Base-by-base conservation (phyloP, 1,140 invertebrate genomes). In the Drosophila pruinosa region DNA sequence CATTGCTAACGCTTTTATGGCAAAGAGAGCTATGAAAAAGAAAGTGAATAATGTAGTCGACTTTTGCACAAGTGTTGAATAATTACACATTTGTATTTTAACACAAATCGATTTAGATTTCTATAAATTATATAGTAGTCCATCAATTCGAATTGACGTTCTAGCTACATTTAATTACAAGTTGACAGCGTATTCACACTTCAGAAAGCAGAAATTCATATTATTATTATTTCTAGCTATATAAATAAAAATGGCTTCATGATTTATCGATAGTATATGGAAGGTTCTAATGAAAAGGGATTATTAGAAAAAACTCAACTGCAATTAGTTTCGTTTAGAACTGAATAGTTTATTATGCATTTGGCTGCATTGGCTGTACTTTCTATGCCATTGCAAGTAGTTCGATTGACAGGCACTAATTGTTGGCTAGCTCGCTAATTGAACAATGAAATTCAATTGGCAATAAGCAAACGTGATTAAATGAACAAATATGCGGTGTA, bases 391-490 rank as follows among this genome's bases (percentile, higher is more conserved):
- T 45, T 41, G 7, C 24, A 36, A 57, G 10, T 58, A 22, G 19
- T 59, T 59, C 2, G 31, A 53, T 14, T 53, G 38, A 53, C 47
- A 52, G 17, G 22, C 19, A 24, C 64, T 21, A 50, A 48, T 69
- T 62, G 24, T 17, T 31, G 21, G 14, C 12, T 5, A 17, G 24
- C 5, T 10, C 22, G 58, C 31, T 86, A 76, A 76, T 86, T 73
- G 69, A 75, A 86, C 68, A 86, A 80, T 77, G 77, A 75, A 86
- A 85, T 86, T 86, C 76, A 65, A 73, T 80, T 70, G 72, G 65
- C 73, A 76, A 77, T 81, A 69, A 54, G 41, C 63, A 53, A 72
- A 28, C 39, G 78, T 82, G 62, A 77, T 69, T 41, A 63, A 41
- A 53, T 76, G 56, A 76, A 54, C 73, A 45, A n/a, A 59, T 61